Evolutionary conservation across 2,113 vertebrate genomes (phyloP).

Genomic region (Pomatostomus ruficeps): DNA sequence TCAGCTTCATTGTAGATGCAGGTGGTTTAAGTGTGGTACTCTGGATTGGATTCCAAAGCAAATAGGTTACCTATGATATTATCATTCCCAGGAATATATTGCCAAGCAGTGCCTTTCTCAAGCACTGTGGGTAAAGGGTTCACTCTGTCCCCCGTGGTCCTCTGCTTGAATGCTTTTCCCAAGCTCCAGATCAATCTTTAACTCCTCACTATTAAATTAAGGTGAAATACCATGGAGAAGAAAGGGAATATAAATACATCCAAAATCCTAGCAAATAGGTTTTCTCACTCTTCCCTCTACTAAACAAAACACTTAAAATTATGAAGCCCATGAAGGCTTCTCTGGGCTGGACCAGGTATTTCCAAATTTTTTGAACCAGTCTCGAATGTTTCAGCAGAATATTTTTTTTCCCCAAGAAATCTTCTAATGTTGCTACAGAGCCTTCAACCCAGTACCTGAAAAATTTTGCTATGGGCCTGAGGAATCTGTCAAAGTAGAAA

Average conservation of each 20-base stretch:
- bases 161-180: conserved; percentile 60
- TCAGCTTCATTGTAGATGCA: not conserved
- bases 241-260: not conserved
- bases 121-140: not conserved
- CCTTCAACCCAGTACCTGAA: not conserved
- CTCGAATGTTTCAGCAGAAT: not conserved
- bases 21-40: not conserved
- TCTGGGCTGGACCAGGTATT: not conserved
- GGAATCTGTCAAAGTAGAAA: not conserved
- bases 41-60: not conserved
- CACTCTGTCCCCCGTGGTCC: not conserved
- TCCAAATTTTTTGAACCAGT: not conserved
- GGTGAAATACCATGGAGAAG: not conserved
- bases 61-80: conserved; percentile 44
- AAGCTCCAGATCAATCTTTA: conserved; percentile 56
- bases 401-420: not conserved
- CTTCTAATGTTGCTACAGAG: not conserved
- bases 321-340: not conserved
- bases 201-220: conserved; percentile 20
- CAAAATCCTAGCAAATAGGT: not conserved
- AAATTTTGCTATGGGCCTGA: not conserved
- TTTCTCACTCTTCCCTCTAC: not conserved
- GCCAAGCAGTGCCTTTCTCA: not conserved
- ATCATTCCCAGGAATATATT: not conserved
- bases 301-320: not conserved